These are phyloP conservation scores for Leuctra nigra DNA, from an alignment of 2,888 invertebrate genomes.

Conservation along the genomic window DNA sequence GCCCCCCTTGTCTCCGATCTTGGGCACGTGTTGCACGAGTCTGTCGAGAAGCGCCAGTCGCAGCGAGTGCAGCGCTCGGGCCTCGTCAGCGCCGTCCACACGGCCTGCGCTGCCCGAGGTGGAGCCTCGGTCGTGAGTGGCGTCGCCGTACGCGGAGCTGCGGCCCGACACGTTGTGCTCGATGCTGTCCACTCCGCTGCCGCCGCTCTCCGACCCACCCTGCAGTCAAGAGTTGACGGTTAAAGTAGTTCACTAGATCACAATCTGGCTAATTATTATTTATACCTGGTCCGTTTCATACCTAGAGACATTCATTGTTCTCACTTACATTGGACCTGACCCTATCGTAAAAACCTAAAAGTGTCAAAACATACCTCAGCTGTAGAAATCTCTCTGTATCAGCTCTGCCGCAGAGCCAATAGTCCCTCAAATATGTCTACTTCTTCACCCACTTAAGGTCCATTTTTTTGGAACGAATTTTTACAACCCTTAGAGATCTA, in stretches of 20 bases:
- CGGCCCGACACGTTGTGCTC: conserved; percentile 79
- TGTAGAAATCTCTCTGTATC: too few species aligned
- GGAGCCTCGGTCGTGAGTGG: conserved; percentile 50
- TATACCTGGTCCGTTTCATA: too few species aligned
- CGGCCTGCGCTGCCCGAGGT: conserved; percentile 43
- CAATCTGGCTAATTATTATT: too few species aligned
- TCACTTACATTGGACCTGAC: too few species aligned
- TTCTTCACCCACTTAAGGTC: too few species aligned
- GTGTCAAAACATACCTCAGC: too few species aligned
- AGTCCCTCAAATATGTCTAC: too few species aligned
- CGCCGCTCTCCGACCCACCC: conserved; percentile 81
- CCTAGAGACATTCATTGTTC: too few species aligned
- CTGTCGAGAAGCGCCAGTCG: conserved; percentile 65
- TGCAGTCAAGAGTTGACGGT: conserved; percentile 43
- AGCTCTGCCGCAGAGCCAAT: too few species aligned
- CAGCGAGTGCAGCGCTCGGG: conserved; percentile 58
- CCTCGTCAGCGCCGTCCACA: conserved; percentile 34
- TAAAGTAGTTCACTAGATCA: not conserved
- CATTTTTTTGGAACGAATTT: too few species aligned
- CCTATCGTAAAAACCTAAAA: too few species aligned
- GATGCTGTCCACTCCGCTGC: conserved; percentile 89
- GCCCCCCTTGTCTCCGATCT: conserved; percentile 70
- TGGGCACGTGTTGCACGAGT: conserved; percentile 69
- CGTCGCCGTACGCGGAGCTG: conserved; percentile 85
- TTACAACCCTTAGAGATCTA: too few species aligned